Evolutionary conservation across 2,888 invertebrate species (phyloP).

Genomic region (Hipparchia semele): DNA sequence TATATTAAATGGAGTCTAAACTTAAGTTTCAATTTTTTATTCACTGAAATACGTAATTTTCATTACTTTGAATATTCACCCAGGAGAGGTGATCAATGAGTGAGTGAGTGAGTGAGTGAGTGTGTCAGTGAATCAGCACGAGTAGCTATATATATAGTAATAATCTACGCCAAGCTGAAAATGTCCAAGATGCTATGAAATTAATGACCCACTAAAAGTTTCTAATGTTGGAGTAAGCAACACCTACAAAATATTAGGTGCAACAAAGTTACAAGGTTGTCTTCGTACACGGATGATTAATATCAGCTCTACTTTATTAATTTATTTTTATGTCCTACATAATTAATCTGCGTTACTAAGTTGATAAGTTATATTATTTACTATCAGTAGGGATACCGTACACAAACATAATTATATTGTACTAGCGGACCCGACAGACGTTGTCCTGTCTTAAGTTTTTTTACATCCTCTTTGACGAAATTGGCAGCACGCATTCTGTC

Average conservation of each 20-base stretch:
- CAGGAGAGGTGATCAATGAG: too few relatives aligned
- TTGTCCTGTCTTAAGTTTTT: too few relatives aligned
- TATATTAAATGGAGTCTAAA: too few relatives aligned
- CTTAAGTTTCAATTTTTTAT: too few relatives aligned
- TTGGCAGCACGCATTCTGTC: too few relatives aligned
- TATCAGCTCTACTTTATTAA: neutral
- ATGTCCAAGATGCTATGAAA: neutral
- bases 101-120: too few relatives aligned
- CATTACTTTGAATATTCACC: too few relatives aligned
- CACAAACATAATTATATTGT: neutral
- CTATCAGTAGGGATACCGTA: neutral
- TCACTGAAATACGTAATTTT: too few relatives aligned
- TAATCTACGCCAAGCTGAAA: neutral
- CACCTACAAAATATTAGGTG: neutral
- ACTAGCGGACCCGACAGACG: too few relatives aligned
- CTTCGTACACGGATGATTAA: neutral
- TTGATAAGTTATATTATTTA: neutral
- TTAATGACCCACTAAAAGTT: constrained; percentile 1
- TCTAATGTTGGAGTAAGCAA: neutral
- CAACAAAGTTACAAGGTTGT: constrained; percentile 8
- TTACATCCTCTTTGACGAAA: too few relatives aligned
- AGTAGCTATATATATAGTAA: too few relatives aligned
- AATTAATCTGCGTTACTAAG: neutral
- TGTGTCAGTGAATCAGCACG: too few relatives aligned
- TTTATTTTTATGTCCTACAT: neutral